Conservation (phyloP, 2,888 invertebrate species). For the Pimpla rufipes region DNA sequence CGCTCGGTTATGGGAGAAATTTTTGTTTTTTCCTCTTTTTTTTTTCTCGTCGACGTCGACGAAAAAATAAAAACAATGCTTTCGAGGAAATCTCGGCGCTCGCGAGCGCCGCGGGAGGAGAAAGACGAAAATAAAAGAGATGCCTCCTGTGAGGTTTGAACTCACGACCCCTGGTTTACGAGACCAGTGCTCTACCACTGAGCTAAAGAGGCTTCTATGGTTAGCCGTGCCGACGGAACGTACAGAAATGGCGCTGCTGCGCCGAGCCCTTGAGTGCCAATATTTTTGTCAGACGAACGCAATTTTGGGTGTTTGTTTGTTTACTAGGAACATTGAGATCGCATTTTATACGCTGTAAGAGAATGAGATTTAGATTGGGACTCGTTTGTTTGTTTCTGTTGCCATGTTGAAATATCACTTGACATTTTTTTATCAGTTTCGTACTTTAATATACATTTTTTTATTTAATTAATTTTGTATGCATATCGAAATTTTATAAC, state of each 20-base stretch:
- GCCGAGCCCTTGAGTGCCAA: neutral
- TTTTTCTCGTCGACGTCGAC: no score
- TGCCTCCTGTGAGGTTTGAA: conserved; percentile 95
- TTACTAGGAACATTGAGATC: neutral
- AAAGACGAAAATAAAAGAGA: conserved; percentile 70
- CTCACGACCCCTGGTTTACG: conserved; percentile 95
- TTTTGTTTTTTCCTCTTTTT: neutral
- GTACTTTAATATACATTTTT: no score
- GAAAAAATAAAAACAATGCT: conserved; percentile 12
- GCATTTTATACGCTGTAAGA: neutral
- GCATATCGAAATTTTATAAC: no score
- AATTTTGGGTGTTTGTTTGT: neutral
- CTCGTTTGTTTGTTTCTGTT: no score
- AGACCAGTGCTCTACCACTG: conserved; percentile 95
- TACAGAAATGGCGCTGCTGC: conserved; percentile 6
- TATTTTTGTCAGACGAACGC: neutral
- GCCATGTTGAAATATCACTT: no score
- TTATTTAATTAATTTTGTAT: no score
- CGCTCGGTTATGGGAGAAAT: conserved; percentile 13
- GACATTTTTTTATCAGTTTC: no score
- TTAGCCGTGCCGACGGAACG: conserved; percentile 20
- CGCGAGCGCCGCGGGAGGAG: neutral
- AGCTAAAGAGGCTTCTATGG: conserved; percentile 90
- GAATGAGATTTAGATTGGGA: no score
- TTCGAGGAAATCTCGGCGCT: conserved; percentile 31